A percentile compares a stretch with the other conserved stretches of the same genome.
phyloP scores from a whole-genome alignment of 37 sponge, comb jelly and placozoan species.

The Corticium candelabrum region DNA sequence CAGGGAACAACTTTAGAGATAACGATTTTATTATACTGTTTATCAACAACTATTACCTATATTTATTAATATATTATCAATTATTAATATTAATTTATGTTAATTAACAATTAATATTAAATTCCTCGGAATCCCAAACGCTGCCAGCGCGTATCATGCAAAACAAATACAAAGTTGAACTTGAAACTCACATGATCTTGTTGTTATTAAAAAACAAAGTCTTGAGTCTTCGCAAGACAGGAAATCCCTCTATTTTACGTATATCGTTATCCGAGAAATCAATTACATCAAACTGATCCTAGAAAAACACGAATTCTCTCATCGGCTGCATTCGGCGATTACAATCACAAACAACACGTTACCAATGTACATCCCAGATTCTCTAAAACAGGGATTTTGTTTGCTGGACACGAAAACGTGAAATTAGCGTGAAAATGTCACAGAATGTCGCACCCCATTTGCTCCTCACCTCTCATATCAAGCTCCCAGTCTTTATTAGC shows the following conservation, averaged over 20 bases:
- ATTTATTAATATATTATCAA: too few relatives aligned
- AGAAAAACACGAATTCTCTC: not conserved
- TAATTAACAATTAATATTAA: too few relatives aligned
- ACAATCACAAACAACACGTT: not conserved
- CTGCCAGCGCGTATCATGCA: too few relatives aligned
- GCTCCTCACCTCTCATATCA: constrained; percentile 77
- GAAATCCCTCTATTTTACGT: constrained; percentile 85
- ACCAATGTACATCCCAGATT: constrained; percentile 94
- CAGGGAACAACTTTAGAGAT: too few relatives aligned
- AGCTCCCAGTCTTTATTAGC: constrained; percentile 87
- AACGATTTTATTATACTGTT: too few relatives aligned
- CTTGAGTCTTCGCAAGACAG: constrained; percentile 75
- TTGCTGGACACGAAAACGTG: constrained; percentile 35
- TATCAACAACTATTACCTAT: too few relatives aligned
- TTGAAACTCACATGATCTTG: constrained; percentile 62
- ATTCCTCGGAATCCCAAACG: too few relatives aligned
- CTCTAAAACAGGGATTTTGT: constrained; percentile 94
- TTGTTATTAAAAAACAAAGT: constrained; percentile 78
- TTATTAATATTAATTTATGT: too few relatives aligned
- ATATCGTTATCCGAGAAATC: constrained; percentile 98
- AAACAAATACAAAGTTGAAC: too few relatives aligned
- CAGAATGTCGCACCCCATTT: not conserved
- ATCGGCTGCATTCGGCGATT: not conserved
- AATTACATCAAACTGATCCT: constrained; percentile 95
- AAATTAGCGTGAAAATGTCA: not conserved